These are phyloP conservation scores for Bufo gargarizans DNA, from an alignment of 2,113 vertebrate genomes.

Conservation along the genomic window DNA sequence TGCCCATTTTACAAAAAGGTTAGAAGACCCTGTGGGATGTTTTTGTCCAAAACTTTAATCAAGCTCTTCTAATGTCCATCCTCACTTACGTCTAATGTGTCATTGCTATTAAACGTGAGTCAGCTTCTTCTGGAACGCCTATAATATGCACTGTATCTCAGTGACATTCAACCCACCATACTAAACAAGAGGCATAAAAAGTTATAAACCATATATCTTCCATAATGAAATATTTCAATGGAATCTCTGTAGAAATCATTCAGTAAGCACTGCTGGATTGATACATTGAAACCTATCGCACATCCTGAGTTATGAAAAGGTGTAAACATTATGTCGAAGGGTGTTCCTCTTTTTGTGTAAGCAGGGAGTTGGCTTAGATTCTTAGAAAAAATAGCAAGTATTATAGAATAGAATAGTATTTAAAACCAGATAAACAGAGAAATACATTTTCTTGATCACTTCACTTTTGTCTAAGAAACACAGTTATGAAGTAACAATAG, in stretches of 20 bases:
- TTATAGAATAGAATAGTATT: background rate
- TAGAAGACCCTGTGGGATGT: background rate
- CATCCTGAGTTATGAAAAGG: background rate
- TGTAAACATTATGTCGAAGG: conserved; percentile 13
- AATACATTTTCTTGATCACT: background rate
- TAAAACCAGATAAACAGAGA: background rate
- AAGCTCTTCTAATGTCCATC: background rate
- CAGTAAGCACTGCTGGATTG: background rate
- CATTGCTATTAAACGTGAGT: conserved; percentile 1
- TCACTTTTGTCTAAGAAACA: background rate
- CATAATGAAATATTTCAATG: background rate
- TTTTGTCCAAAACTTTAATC: background rate
- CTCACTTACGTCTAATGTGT: background rate
- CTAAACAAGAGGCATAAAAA: background rate
- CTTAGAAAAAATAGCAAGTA: background rate
- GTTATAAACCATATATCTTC: background rate
- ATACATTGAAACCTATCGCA: background rate
- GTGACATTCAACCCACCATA: background rate
- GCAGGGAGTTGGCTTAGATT: conserved; percentile 5
- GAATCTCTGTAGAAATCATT: background rate
- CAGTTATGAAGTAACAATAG: background rate
- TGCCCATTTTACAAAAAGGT: background rate
- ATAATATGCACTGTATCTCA: background rate
- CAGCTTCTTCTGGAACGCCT: background rate
- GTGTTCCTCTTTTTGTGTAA: background rate